Evolutionary conservation across 2,797 vertebrate species (phyloP), one percentile per base, ranked within the genome.

Genomic region (Poeciliopsis paucimaculata): DNA sequence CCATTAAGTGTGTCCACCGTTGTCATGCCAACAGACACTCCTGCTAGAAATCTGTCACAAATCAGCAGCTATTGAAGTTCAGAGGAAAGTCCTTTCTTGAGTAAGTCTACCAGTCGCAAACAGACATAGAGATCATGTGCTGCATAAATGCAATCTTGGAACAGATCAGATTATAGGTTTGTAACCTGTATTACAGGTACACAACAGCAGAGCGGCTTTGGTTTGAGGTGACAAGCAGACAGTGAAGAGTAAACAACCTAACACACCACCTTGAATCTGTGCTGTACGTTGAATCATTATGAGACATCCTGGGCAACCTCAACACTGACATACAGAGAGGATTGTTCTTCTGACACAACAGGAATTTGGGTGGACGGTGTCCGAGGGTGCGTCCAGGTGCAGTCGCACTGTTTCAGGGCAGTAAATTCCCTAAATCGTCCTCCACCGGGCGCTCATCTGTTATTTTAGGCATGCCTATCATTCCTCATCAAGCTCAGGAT

Each of bases 401-500:
- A 76, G 36, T 2, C 23, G 16, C 28, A 31, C 60, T 55, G 75
- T 15, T 76, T 43, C 41, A 36, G 13, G 36, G 13, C 72, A 71
- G 8, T 55, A 81, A 79, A 80, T 76, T 2, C 49, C 46, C 75
- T 77, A 43, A 41, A 23, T 43, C 6, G 39, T 71, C 41, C 76
- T 45, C 11, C 71, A 64, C 18, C 53, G 51, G 51, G 41, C 68
- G 62, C 76, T 64, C 2, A 71, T 47, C 47, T 75, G 60, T 86
- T 82, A 87, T 88, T 84, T 72, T 41, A 71, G 28, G 72, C 82
- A 82, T 90, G 68, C 86, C 66, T 77, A 8, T 79, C 85, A 89
- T 90, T 88, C 89, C 77, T 84, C 72, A 28, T 45, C 49, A 72
- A 82, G 77, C 28, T 43, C 55, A 7, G 15, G 46, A 62, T 45